phyloP scores from a whole-genome alignment of 2,113 vertebrate genomes.

The Epinephelus cyanopodus region DNA sequence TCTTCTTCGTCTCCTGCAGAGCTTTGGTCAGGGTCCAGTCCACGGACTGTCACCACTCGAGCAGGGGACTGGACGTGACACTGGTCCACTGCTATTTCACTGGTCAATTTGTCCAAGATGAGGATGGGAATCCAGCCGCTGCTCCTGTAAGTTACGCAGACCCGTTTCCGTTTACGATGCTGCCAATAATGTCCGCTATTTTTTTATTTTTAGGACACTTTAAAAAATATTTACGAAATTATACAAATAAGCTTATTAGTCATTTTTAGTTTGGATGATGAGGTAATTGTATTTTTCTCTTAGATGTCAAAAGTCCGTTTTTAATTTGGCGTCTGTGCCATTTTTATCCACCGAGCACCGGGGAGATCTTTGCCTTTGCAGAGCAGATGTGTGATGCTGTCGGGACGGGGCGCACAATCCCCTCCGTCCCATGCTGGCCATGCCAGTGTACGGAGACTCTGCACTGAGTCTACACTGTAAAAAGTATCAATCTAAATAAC shows the following conservation, averaged over 20 bases:
- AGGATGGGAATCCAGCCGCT: constrained; percentile 67
- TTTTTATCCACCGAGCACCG: constrained; percentile 25
- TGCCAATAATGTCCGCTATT: not conserved
- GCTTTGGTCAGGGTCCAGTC: constrained; percentile 38
- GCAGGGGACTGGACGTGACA: constrained; percentile 38
- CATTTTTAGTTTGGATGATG: not conserved
- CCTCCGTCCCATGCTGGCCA: constrained; percentile 60
- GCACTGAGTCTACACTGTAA: constrained; percentile 64
- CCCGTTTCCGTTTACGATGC: not conserved
- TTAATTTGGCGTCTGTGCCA: not conserved
- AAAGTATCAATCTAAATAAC: constrained; percentile 51
- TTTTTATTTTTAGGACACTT: not conserved
- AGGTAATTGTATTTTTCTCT: not conserved
- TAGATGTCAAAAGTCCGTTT: not conserved
- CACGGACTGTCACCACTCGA: constrained; percentile 39
- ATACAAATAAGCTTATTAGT: not conserved
- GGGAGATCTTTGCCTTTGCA: constrained; percentile 17
- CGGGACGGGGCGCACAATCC: constrained; percentile 79
- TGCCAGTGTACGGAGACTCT: constrained; percentile 20
- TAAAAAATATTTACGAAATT: not conserved
- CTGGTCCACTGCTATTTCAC: constrained; percentile 46
- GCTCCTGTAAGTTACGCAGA: constrained; percentile 75
- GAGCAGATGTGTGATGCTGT: constrained; percentile 75
- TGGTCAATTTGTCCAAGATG: constrained; percentile 38
- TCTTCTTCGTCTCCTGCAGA: constrained; percentile 51